These are phyloP conservation scores for Pristis pectinata DNA, from an alignment of 2,797 vertebrate species.

Conservation along the genomic window DNA sequence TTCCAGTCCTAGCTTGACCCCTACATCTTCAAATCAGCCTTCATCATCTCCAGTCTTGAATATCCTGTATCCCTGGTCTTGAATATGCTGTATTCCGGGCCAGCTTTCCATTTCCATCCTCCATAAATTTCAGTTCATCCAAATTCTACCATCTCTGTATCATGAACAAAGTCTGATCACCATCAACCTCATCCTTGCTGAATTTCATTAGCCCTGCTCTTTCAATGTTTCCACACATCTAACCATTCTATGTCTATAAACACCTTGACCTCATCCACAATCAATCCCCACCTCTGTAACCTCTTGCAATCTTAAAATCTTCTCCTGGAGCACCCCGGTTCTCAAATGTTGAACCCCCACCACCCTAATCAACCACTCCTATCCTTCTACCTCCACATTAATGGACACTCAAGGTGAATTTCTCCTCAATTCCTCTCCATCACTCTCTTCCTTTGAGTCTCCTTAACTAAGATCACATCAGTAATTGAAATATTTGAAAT, in stretches of 20 bases:
- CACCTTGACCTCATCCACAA: neutral
- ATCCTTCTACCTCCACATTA: neutral
- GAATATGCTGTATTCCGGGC: neutral
- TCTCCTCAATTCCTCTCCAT: neutral
- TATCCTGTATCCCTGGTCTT: neutral
- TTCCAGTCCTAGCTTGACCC: neutral
- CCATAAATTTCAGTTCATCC: neutral
- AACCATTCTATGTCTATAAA: neutral
- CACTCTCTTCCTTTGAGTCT: neutral
- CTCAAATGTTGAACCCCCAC: neutral
- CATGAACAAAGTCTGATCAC: neutral
- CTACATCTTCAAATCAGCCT: neutral
- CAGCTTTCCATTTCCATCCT: neutral
- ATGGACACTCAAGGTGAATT: neutral
- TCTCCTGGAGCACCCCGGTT: neutral
- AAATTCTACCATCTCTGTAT: neutral
- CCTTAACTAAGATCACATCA: neutral
- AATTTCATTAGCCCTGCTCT: neutral
- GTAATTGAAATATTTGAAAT: no score
- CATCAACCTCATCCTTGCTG: neutral
- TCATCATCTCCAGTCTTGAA: neutral
- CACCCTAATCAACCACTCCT: neutral
- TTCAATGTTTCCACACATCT: no score
- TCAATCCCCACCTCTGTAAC: no score
- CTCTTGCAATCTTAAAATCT: neutral